A percentile compares a stretch with the other conserved stretches of the same genome.
Evolutionary conservation across 2,797 vertebrate genomes (phyloP).

Genomic region (Harpagifer antarcticus): DNA sequence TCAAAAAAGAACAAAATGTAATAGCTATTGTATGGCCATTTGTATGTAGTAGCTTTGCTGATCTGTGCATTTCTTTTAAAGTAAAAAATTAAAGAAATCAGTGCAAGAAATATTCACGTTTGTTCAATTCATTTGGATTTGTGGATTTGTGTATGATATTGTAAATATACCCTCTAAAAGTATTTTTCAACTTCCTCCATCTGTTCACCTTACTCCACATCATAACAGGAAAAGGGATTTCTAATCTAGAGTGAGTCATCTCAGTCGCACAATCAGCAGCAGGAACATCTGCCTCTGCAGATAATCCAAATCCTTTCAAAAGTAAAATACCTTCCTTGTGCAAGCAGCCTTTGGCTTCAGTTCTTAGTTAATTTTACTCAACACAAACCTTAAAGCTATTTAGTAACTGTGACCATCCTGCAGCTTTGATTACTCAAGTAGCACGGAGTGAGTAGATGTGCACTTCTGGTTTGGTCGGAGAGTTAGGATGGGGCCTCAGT

Average conservation of each 20-base stretch:
- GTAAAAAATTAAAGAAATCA: conserved; percentile 88
- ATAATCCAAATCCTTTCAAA: conserved; percentile 39
- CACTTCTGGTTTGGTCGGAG: conserved; percentile 37
- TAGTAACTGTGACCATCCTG: conserved; percentile 26
- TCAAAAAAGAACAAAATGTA: conserved; percentile 78
- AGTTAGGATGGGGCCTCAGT: conserved; percentile 55
- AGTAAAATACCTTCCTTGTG: conserved; percentile 20
- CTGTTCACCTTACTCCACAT: conserved; percentile 4
- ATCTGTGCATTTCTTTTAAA: conserved; percentile 91
- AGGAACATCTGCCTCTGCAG: conserved; percentile 26
- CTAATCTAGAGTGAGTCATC: conserved; percentile 14
- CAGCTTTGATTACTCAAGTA: conserved; percentile 30
- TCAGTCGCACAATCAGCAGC: conserved; percentile 12
- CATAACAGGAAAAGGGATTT: background rate
- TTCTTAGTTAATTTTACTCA: conserved; percentile 16
- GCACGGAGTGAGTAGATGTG: conserved; percentile 15
- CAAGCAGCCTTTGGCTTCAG: conserved; percentile 32
- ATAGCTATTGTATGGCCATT: conserved; percentile 90
- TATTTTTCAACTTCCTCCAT: conserved; percentile 64
- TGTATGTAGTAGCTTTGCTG: conserved; percentile 94
- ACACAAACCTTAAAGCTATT: conserved; percentile 13
- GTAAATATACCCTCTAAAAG: background rate
- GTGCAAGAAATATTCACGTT: conserved; percentile 85
- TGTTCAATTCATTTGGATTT: background rate
- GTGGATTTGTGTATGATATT: background rate